Base-by-base conservation (phyloP, 2,797 vertebrate species). In the Cuculus canorus region DNA sequence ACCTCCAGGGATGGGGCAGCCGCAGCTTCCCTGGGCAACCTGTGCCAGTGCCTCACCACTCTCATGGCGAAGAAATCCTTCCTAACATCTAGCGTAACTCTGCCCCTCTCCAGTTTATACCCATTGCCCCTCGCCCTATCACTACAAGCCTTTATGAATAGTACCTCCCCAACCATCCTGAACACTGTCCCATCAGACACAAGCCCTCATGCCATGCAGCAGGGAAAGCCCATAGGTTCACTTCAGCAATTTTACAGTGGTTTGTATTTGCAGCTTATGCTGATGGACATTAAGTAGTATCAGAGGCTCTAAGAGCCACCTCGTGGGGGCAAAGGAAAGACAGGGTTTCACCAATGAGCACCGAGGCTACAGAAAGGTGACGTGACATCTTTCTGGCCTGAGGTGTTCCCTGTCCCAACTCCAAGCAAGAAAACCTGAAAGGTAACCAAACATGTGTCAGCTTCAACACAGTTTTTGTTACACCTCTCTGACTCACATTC, bases 151-250 rank as follows among this genome's bases (percentile, higher is more conserved):
- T 39, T 39, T 39, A n/a, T 39, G 10, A 39, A 39, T 39, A 39
- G 39, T 13, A 13, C 39, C 39, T 10, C 39, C 39, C 39, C 39
- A 39, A 39, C 39, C 39, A 39, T 13, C 41, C 7, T 7, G 45
- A 82, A 45, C 11, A 14, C 4, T 41, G n/a, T 22, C 32, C 54
- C 47, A 52, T 37, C 14, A 25, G 33, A 35, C 23, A 33, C 0
- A 0, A 37, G 33, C 32, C 1, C 1, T 22, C 39, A n/a, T 12
- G 33, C 2, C 53, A 32, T 17, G 53, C 32, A 63, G 39, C 70
- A 79, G 37, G 45, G 65, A 95, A 76, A 16, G 17, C 24, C 82
- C 13, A 35, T 0, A 41, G 27, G 47, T 30, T 82, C 13, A 12
- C 35, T 64, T 32, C 13, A 37, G n/a, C 13, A 84, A 72, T 9